phyloP scores from a whole-genome alignment of 2,113 vertebrate species.

The Eulacestoma nigropectus region DNA sequence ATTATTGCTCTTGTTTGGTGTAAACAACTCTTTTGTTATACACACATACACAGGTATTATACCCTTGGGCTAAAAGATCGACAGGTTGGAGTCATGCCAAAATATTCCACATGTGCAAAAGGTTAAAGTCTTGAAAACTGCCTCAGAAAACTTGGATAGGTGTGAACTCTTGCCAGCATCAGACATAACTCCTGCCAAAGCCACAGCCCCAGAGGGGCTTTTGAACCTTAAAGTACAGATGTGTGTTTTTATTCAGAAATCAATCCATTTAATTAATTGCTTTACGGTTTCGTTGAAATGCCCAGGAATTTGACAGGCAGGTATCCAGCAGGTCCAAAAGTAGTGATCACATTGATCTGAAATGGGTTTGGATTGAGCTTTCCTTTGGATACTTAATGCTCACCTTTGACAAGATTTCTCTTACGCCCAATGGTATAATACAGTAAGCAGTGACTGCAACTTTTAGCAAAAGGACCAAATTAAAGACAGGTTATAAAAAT shows the following conservation, averaged over 20 bases:
- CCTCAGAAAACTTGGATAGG: background rate
- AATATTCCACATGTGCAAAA: background rate
- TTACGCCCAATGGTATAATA: slow-evolving; percentile 93
- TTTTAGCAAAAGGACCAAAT: slow-evolving; percentile 82
- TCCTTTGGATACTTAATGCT: background rate
- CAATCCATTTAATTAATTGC: background rate
- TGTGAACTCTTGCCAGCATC: background rate
- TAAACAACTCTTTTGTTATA: slow-evolving; percentile 75
- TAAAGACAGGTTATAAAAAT: slow-evolving; percentile 79
- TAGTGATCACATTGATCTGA: background rate
- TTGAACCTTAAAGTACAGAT: background rate
- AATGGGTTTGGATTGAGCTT: background rate
- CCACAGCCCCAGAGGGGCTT: background rate
- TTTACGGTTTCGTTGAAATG: background rate
- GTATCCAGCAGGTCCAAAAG: background rate
- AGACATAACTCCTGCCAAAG: background rate
- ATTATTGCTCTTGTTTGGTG: slow-evolving; percentile 63
- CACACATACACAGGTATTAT: slow-evolving; percentile 76
- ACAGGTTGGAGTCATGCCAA: background rate
- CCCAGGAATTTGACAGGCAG: background rate
- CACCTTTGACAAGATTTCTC: background rate
- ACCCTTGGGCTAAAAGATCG: slow-evolving; percentile 77
- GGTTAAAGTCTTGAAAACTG: background rate
- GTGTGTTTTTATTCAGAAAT: background rate
- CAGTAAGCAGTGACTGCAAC: slow-evolving; percentile 78